Base-by-base conservation (phyloP, 2,113 vertebrate genomes). In the Melanocharis versteri region DNA sequence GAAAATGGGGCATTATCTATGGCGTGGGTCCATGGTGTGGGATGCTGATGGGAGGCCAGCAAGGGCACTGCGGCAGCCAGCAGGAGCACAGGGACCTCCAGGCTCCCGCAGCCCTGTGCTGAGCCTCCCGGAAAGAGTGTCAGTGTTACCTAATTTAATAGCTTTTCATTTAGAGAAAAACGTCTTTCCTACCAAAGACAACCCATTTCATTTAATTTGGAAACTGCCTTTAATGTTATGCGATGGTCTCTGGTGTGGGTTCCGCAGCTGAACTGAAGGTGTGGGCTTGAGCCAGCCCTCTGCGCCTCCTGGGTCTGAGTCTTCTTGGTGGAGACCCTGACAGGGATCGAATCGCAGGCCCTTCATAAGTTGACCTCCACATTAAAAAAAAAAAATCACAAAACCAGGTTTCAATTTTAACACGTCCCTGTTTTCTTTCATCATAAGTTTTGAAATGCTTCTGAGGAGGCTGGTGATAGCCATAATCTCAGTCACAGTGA, bases 381-480 rank as follows among this genome's bases (percentile, higher is more conserved):
- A 78, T 90, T 90, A 89, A 92, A 95, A 94, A 65, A 94, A 65
- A 60, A 78, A 11, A 45, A 62, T 42, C 57, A n/a, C 30, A 70
- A 80, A 93, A 91, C 61, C 71, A 71, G 72, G 44, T 91, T 93
- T 91, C 62, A 76, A 40, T 91, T 93, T 94, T 83, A 86, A 69
- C 58, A 73, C 0, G 0, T 76, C 54, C 40, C 69, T 91, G 53
- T 93, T 96, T 95, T 87, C 81, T 93, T 91, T 94, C 86, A 80
- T 91, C 83, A 87, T 57, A 96, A 89, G 73, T 89, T 95, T 56
- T 78, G 47, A 94, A 96, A 60, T 68, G 82, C 94, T 96, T 94
- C 87, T 89, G 92, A 85, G 83, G 89, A 94, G 92, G 76, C 39
- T 96, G 88, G 53, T 88, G 86, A 89, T 94, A 95, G 96, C 87